Conservation (phyloP, 30 jellyfish, hydroid and myxozoan species). For the Hydractinia symbiolongicarpus region DNA sequence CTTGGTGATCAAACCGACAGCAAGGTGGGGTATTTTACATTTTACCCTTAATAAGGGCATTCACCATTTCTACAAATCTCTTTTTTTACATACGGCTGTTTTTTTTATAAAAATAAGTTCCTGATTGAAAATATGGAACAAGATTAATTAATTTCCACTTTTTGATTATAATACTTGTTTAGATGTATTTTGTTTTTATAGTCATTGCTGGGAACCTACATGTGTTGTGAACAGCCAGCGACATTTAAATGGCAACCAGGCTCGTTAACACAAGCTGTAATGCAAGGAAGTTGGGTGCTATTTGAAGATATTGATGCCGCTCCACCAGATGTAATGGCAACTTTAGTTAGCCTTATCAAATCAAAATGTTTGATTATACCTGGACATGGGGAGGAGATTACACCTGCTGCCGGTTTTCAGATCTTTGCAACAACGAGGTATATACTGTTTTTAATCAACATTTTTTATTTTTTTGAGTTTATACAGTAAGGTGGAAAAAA, state of each 20-base stretch:
- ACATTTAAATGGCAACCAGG: slow-evolving; percentile 94
- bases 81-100: neutral
- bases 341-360: slow-evolving; percentile 59
- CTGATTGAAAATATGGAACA: neutral
- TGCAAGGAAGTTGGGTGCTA: slow-evolving; percentile 78
- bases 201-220: slow-evolving; percentile 81
- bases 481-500: neutral
- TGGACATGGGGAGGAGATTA: slow-evolving; percentile 48
- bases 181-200: neutral
- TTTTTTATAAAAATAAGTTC: neutral
- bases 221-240: slow-evolving; percentile 86
- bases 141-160: neutral
- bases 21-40: slow-evolving; percentile 43
- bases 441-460: neutral
- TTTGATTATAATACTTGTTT: neutral
- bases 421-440: slow-evolving; percentile 83
- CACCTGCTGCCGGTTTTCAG: slow-evolving; percentile 59
- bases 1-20: slow-evolving; percentile 92
- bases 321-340: slow-evolving; percentile 85
- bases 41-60: neutral
- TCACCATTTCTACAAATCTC: neutral
- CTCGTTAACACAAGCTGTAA: slow-evolving; percentile 78
- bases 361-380: slow-evolving; percentile 53
- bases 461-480: neutral
- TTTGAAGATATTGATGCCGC: slow-evolving; percentile 89